Percentiles rank a stretch among this genome's conserved stretches.
Conservation (phyloP, 2,797 vertebrate genomes). For the Crocidura indochinensis region DNA sequence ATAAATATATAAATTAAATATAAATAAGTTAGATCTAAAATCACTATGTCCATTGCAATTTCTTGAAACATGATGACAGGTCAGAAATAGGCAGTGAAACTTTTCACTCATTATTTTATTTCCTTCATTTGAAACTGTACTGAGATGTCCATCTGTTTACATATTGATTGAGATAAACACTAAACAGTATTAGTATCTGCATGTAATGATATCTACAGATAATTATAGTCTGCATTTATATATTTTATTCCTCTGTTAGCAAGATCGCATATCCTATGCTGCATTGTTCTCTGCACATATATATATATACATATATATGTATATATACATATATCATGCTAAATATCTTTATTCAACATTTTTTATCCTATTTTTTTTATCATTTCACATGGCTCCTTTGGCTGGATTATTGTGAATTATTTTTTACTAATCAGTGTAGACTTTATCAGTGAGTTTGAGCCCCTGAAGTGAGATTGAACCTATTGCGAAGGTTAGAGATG, state of each 20-base stretch:
- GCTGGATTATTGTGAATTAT: neutral
- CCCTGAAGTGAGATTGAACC: neutral
- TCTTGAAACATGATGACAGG: neutral
- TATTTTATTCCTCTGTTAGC: slow-evolving; percentile 46
- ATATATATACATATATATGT: too few species aligned
- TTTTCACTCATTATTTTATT: neutral
- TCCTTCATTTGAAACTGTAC: slow-evolving; percentile 12
- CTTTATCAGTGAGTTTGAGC: neutral
- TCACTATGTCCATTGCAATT: slow-evolving; percentile 22
- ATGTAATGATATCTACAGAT: neutral
- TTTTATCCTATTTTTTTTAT: neutral
- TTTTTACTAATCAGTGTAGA: neutral
- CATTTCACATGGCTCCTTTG: neutral
- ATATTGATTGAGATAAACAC: slow-evolving; percentile 33
- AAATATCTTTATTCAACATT: neutral
- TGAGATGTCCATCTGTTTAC: neutral
- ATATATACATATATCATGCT: too few species aligned
- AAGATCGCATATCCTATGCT: neutral
- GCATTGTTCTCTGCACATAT: slow-evolving; percentile 4
- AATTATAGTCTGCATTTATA: neutral
- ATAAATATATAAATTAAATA: too few species aligned
- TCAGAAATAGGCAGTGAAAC: slow-evolving; percentile 47
- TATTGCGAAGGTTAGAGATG: too few species aligned
- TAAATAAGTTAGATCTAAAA: neutral
- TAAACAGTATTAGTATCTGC: neutral